Conservation (phyloP, 2,113 vertebrate genomes). For the Acrocephalus kingi region DNA sequence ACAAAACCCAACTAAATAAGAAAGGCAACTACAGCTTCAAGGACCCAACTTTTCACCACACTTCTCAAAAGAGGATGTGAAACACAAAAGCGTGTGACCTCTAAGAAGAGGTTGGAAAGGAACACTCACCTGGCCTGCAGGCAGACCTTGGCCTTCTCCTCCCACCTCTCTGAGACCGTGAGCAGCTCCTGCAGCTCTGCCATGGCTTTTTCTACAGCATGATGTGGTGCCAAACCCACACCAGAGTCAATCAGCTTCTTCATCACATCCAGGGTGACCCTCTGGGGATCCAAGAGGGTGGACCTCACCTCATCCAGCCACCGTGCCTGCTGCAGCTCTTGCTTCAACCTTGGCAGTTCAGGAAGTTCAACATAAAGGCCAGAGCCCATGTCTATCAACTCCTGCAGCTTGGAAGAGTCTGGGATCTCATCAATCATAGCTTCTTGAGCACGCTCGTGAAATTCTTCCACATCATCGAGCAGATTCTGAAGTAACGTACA, state of each 20-base stretch:
- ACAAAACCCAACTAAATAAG: background rate
- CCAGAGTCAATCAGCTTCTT: conserved; percentile 96
- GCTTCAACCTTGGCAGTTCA: conserved; percentile 90
- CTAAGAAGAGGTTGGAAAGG: background rate
- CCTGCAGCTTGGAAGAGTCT: conserved; percentile 92
- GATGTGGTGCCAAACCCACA: conserved; percentile 94
- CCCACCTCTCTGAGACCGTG: conserved; percentile 96
- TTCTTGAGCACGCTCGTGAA: conserved; percentile 93
- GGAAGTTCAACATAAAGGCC: conserved; percentile 95
- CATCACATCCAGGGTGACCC: conserved; percentile 95
- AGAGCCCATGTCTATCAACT: conserved; percentile 89
- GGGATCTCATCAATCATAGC: conserved; percentile 91
- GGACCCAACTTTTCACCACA: background rate
- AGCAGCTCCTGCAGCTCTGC: conserved; percentile 96
- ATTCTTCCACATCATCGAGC: conserved; percentile 95
- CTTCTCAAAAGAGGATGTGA: background rate
- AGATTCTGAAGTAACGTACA: conserved; percentile 81
- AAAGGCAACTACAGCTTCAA: background rate
- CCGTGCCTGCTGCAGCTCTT: conserved; percentile 94
- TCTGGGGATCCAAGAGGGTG: conserved; percentile 90
- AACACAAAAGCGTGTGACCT: accelerated
- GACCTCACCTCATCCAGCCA: conserved; percentile 97
- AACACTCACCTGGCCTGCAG: conserved; percentile 90
- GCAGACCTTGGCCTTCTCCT: conserved; percentile 94
- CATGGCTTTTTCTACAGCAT: conserved; percentile 98